Evolutionary conservation across 2,113 vertebrate species (phyloP).

Genomic region (Melanostigma gelatinosum): DNA sequence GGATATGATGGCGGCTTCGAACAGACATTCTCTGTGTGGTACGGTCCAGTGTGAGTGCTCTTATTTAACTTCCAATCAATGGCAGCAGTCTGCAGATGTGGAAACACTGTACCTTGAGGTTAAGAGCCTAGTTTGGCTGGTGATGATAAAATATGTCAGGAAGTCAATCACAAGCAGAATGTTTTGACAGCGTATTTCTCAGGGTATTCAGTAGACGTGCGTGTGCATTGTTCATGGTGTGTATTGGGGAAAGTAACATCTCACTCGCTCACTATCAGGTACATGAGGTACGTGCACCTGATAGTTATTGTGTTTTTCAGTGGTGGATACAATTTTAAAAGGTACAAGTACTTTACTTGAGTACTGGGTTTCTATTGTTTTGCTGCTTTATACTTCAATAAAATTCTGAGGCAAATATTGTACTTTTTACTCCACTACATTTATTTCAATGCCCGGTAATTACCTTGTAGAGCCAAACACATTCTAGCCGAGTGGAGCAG

Average conservation of each 20-base stretch:
- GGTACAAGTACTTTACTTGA: neutral
- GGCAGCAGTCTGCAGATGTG: conserved; percentile 29
- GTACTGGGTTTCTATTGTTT: neutral
- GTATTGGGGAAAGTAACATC: conserved; percentile 10
- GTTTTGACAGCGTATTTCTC: conserved; percentile 39
- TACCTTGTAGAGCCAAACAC: conserved; percentile 4
- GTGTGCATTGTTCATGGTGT: conserved; percentile 42
- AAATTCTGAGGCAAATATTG: neutral
- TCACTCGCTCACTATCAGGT: conserved; percentile 1
- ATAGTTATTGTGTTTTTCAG: neutral
- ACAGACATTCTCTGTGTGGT: conserved; percentile 99
- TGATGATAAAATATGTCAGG: conserved; percentile 9
- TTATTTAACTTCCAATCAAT: conserved; percentile 44
- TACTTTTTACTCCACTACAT: neutral
- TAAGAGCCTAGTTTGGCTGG: neutral
- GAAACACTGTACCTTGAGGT: conserved; percentile 17
- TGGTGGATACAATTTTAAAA: neutral
- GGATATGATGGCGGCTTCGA: conserved; percentile 98
- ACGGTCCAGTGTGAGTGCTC: conserved; percentile 99
- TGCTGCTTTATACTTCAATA: neutral
- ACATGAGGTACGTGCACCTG: neutral
- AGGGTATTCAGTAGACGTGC: conserved; percentile 1
- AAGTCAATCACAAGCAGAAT: conserved; percentile 24
- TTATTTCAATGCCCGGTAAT: conserved; percentile 2
- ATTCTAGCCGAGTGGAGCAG: neutral